phyloP scores from a whole-genome alignment of 2,113 vertebrate species.

The Sphyrna mokarran region DNA sequence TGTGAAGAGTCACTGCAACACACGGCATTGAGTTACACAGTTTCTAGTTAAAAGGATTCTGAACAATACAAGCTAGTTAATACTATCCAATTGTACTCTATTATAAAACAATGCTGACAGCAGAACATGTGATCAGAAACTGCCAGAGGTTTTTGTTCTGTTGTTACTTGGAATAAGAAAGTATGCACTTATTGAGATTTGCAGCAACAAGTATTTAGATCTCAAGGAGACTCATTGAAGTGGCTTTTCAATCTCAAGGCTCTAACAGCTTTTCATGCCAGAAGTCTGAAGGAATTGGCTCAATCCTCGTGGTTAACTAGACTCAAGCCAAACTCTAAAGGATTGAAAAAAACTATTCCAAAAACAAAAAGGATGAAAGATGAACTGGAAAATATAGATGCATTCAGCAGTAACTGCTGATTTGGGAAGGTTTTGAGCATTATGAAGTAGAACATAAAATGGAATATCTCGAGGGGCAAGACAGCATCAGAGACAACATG shows the following conservation, averaged over 20 bases:
- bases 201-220: neutral
- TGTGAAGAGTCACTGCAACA: neutral
- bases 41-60: neutral
- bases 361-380: no score
- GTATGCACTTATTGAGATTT: neutral
- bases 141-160: neutral
- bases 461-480: no score
- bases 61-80: neutral
- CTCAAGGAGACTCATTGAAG: neutral
- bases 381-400: no score
- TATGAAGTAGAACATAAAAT: no score
- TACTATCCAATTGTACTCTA: neutral
- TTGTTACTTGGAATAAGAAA: neutral
- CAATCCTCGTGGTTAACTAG: neutral
- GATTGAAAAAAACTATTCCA: neutral
- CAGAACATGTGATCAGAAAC: neutral
- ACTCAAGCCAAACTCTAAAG: neutral
- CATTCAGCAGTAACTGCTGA: no score
- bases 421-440: no score
- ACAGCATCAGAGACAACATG: no score
- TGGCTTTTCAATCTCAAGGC: neutral
- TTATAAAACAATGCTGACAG: neutral
- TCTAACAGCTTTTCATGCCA: neutral
- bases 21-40: neutral
- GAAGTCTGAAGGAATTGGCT: neutral